These are phyloP conservation scores for Drosophila lacicola DNA, from an alignment of 2,888 invertebrate genomes.

Conservation along the genomic window DNA sequence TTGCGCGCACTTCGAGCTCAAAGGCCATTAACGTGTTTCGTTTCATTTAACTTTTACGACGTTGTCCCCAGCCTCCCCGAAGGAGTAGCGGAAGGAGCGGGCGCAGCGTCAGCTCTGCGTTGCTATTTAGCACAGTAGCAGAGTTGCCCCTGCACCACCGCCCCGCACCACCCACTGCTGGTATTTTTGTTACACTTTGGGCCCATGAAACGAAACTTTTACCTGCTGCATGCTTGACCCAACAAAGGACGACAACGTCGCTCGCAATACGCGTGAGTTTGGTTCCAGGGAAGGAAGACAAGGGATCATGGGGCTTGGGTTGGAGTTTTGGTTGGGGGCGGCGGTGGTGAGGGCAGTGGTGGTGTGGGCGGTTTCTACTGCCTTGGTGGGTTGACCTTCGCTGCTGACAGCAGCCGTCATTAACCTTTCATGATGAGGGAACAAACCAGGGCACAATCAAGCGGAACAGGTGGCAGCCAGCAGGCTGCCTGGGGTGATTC, in stretches of 20 bases:
- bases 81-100: conserved; percentile 25
- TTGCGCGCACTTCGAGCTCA: conserved; percentile 32
- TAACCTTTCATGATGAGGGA: conserved; percentile 78
- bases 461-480: conserved; percentile 71
- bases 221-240: conserved; percentile 73
- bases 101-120: conserved; percentile 28
- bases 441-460: conserved; percentile 68
- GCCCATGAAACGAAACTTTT: conserved; percentile 71
- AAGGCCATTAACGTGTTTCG: conserved; percentile 81
- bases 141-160: conserved; percentile 3
- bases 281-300: conserved; percentile 9
- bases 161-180: conserved; percentile 20
- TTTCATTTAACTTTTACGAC: conserved; percentile 80
- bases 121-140: conserved; percentile 71
- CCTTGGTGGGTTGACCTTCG: conserved; percentile 65
- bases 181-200: conserved; percentile 62
- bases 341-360: not conserved
- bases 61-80: conserved; percentile 56
- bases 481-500: conserved; percentile 17
- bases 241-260: conserved; percentile 53
- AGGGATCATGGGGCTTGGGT: conserved; percentile 20
- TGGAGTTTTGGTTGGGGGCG: conserved; percentile 1
- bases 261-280: conserved; percentile 16
- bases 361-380: conserved; percentile 7
- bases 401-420: conserved; percentile 80